These are phyloP conservation scores for Tanytarsus gracilentus DNA, from an alignment of 2,888 invertebrate genomes.

Conservation along the genomic window DNA sequence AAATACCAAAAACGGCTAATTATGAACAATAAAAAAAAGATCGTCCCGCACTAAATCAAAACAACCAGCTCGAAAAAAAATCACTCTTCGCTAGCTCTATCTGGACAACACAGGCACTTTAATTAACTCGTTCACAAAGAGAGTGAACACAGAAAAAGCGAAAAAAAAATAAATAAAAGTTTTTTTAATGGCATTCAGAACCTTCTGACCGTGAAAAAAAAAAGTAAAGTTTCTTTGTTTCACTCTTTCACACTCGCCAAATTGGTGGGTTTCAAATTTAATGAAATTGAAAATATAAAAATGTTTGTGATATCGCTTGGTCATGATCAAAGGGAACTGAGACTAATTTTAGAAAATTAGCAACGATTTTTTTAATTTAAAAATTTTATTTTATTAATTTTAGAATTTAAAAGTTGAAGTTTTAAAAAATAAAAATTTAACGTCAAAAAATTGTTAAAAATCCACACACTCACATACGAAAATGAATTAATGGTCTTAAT, in stretches of 20 bases:
- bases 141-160: not conserved
- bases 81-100: not conserved
- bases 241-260: not conserved
- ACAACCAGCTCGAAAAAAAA: constrained; percentile 13
- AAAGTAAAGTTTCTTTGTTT: not conserved
- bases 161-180: not conserved
- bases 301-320: too few relatives aligned
- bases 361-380: too few relatives aligned
- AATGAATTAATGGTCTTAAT: constrained; percentile 25
- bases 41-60: constrained; percentile 25
- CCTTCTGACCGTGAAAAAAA: constrained; percentile 26
- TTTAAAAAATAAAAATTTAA: constrained; percentile 4
- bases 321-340: too few relatives aligned
- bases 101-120: constrained; percentile 6
- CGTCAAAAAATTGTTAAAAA: not conserved
- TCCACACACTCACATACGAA: too few relatives aligned
- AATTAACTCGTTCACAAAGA: constrained; percentile 23
- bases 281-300: too few relatives aligned
- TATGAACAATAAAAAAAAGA: constrained; percentile 29
- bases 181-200: constrained; percentile 21
- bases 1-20: constrained; percentile 23
- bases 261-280: too few relatives aligned
- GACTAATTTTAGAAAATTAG: too few relatives aligned
- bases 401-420: not conserved
- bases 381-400: too few relatives aligned